Conservation (phyloP, 2,888 invertebrate species). For the Hecatera dysodea region DNA sequence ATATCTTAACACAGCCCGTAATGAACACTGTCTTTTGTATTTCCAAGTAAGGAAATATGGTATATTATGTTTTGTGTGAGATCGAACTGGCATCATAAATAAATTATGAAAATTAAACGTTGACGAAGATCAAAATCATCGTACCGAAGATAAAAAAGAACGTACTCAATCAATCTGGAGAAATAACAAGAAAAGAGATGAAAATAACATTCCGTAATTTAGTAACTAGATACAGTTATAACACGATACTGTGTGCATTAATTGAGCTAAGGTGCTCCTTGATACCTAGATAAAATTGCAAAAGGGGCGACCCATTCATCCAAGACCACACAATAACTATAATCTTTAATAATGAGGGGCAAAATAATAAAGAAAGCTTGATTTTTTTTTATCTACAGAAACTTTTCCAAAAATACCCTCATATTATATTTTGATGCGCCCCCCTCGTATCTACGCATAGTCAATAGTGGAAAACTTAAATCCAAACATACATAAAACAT, state of each 20-base stretch:
- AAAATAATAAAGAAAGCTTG: constrained; percentile 36
- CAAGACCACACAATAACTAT: constrained; percentile 9
- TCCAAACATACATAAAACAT: constrained; percentile 84
- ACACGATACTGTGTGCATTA: no score
- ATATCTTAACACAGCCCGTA: constrained; percentile 39
- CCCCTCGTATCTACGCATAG: constrained; percentile 45
- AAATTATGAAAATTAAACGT: not conserved
- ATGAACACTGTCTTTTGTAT: not conserved
- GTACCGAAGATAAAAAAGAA: not conserved
- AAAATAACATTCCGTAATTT: not conserved
- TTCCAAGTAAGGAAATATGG: constrained; percentile 5
- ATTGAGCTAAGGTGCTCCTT: not conserved
- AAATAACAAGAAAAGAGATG: not conserved
- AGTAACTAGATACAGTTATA: no score
- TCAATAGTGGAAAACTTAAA: constrained; percentile 62
- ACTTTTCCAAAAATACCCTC: constrained; percentile 30
- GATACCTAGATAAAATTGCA: not conserved
- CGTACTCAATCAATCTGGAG: not conserved
- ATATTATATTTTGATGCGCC: constrained; percentile 23
- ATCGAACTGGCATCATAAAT: not conserved
- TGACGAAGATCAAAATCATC: not conserved
- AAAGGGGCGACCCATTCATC: not conserved
- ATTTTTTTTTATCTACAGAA: constrained; percentile 26
- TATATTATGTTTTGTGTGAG: not conserved
- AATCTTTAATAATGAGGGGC: constrained; percentile 39